Conservation (phyloP, 2,113 vertebrate species). For the Arizona elegans region DNA sequence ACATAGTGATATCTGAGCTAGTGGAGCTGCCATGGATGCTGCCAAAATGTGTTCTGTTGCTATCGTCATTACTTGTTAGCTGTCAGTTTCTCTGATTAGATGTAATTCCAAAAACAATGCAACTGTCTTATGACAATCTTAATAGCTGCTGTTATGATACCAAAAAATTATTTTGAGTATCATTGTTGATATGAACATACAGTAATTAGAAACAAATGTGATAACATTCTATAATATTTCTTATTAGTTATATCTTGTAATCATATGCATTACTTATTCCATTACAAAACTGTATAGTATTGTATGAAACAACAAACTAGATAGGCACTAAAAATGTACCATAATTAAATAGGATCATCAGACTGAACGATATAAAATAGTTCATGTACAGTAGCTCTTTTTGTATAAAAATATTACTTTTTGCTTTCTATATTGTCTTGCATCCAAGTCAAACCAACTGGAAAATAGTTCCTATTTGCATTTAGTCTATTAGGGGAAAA, state of each 20-base stretch:
- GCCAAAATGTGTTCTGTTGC: background rate
- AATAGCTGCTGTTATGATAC: background rate
- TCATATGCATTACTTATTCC: background rate
- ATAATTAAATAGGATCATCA: background rate
- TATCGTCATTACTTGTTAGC: background rate
- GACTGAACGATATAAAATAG: background rate
- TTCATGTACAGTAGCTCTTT: background rate
- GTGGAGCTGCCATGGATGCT: background rate
- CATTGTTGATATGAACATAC: background rate
- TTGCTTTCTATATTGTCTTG: background rate
- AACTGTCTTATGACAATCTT: background rate
- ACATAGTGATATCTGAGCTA: background rate
- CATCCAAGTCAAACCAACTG: background rate
- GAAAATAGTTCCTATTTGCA: background rate
- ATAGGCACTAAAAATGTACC: background rate
- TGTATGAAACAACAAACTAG: background rate
- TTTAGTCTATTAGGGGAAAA: background rate
- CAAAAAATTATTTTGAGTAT: background rate
- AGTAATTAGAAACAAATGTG: background rate
- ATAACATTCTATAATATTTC: constrained; percentile 16
- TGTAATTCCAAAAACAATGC: background rate
- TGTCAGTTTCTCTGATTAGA: background rate
- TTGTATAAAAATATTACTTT: background rate
- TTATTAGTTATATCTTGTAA: background rate
- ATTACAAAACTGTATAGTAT: background rate